A percentile compares a stretch with the other conserved stretches of the same genome.
phyloP scores from a whole-genome alignment of 2,888 invertebrate species.

The Limnephilus rhombicus region DNA sequence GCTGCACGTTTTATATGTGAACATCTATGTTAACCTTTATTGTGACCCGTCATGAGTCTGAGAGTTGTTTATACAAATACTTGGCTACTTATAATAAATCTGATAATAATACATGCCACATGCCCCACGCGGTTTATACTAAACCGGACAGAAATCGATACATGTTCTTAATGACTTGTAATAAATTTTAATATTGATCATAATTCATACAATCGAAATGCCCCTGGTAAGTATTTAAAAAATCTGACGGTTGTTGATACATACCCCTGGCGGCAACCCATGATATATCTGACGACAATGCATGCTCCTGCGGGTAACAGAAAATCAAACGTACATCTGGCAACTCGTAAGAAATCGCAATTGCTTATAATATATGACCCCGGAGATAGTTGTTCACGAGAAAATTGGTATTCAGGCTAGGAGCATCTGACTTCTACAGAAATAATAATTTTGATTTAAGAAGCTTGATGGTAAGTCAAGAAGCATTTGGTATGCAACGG shows the following conservation, averaged over 20 bases:
- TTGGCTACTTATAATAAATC: background rate
- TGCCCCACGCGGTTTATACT: background rate
- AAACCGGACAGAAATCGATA: background rate
- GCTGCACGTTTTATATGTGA: background rate
- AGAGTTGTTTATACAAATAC: too few relatives aligned
- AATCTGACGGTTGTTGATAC: too few relatives aligned
- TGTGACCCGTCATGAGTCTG: background rate
- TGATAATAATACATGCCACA: background rate
- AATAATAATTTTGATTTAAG: background rate
- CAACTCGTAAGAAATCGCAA: background rate
- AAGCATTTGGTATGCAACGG: slow-evolving; percentile 41
- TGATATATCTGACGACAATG: background rate
- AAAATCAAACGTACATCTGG: background rate
- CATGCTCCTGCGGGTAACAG: background rate
- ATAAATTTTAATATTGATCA: background rate
- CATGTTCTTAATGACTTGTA: background rate
- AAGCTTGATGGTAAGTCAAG: slow-evolving; percentile 12
- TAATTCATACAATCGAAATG: too few relatives aligned
- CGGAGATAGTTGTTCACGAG: background rate
- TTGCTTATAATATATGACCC: background rate
- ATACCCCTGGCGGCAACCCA: too few relatives aligned
- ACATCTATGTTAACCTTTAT: background rate
- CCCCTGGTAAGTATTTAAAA: too few relatives aligned
- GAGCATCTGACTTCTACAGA: background rate
- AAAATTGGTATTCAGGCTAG: background rate